Conservation (phyloP, 2,113 vertebrate genomes). For the Syngnathus typhle region DNA sequence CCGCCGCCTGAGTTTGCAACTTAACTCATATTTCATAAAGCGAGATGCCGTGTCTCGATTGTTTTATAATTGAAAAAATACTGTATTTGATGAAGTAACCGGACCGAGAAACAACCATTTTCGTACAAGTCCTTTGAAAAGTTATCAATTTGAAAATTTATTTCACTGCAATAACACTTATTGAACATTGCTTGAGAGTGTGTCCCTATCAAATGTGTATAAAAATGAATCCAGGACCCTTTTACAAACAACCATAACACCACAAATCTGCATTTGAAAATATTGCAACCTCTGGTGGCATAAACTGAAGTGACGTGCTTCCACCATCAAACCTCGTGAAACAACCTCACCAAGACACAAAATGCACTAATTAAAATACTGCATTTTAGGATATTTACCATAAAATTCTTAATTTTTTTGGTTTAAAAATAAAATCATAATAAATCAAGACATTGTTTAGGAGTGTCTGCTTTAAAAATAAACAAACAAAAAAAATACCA, state of each 20-base stretch:
- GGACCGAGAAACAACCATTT: not conserved
- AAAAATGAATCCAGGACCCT: slow-evolving; percentile 44
- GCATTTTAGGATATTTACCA: slow-evolving; percentile 16
- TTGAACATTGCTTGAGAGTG: slow-evolving; percentile 64
- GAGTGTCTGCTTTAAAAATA: slow-evolving; percentile 42
- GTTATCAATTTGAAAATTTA: slow-evolving; percentile 24
- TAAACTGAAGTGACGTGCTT: slow-evolving; percentile 8
- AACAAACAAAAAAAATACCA: slow-evolving; percentile 26
- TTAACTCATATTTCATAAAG: too few species aligned
- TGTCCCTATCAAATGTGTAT: slow-evolving; percentile 46
- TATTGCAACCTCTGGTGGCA: slow-evolving; percentile 34
- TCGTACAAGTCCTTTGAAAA: not conserved
- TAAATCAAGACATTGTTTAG: slow-evolving; percentile 14
- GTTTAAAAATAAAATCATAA: slow-evolving; percentile 10
- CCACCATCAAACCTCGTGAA: slow-evolving; percentile 10
- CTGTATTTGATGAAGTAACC: not conserved
- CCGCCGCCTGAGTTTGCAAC: too few species aligned
- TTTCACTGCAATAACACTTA: slow-evolving; percentile 47
- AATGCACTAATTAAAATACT: slow-evolving; percentile 36
- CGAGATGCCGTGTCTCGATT: too few species aligned
- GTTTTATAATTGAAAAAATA: not conserved
- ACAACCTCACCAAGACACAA: slow-evolving; percentile 5
- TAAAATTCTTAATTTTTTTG: slow-evolving; percentile 20
- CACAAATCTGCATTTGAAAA: slow-evolving; percentile 64
- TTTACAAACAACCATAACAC: slow-evolving; percentile 32